Evolutionary conservation across 2,888 invertebrate genomes (phyloP), one percentile per base, ranked within the genome.

Genomic region (Mycalesis mineus): DNA sequence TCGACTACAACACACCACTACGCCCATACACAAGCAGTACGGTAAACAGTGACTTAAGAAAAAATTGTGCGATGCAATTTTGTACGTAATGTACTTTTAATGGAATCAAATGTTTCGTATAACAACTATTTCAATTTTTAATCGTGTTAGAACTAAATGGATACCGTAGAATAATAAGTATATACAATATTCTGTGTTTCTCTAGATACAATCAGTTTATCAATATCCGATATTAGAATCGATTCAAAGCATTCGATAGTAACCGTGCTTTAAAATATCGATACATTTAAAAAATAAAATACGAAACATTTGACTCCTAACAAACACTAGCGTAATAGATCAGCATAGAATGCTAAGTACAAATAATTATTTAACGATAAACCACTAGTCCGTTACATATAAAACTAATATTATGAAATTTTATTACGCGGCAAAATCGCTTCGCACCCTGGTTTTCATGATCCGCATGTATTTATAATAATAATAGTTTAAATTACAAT

Each of bases 401-500:
- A 76, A 78, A 74, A 52, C 47, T 47, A 72, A 70, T 72, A 74
- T 73, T 74, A 68, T 73, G 68, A 67, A 22, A 69, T 70, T 71
- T 73, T 68, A 78, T 77, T 75, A 82, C 76, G 70, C 58, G 70
- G 80, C 86, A 82, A 78, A 67, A 77, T 84, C 86, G 89, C 88
- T 74, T 83, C 76, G 87, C 89, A 86, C 83, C 77, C 84, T 81
- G 89, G 89, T 89, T 89, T 89, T 89, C 89, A 89, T 88, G 80
- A 83, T 85, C 72, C 84, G 74, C 79, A 82, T 82, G 75, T 88
- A 85, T 83, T 77, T 83, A 80, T 85, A 84, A 82, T 84, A 84
- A 78, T 77, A 84, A 84, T 85, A 86, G 81, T 85, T 70, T 71
- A 71, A 67, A 81, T 81, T 84, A 83, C 80, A 80, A 82, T 80